Percentiles rank a stretch among this genome's conserved stretches.
Conservation (phyloP, 2,113 vertebrate genomes). For the Rhinopomastus cyanomelas region DNA sequence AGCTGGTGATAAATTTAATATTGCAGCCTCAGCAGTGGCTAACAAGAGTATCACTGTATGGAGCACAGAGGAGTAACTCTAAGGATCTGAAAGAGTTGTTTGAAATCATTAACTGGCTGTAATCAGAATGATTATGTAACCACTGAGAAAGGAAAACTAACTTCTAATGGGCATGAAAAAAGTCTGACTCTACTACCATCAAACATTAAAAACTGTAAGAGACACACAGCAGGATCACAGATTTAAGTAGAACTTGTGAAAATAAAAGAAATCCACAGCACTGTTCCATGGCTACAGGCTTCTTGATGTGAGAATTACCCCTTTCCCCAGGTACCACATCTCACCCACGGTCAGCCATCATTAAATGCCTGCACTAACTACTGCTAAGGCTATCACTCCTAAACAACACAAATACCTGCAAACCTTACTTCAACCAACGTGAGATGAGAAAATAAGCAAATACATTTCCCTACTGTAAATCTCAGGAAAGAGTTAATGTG, state of each 20-base stretch:
- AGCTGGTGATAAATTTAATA: not conserved
- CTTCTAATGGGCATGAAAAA: not conserved
- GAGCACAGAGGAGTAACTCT: not conserved
- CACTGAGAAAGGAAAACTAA: not conserved
- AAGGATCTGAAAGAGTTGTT: not conserved
- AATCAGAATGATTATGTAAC: not conserved
- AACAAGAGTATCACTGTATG: not conserved
- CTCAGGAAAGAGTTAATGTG: not conserved
- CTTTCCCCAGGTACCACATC: accelerated
- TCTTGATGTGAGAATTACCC: not conserved
- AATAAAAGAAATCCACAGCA: not conserved
- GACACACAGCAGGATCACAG: not conserved
- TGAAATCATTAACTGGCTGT: not conserved
- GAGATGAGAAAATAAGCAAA: not conserved
- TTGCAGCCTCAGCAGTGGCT: not conserved
- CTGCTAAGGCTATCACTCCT: not conserved
- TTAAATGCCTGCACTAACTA: not conserved
- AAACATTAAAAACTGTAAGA: not conserved
- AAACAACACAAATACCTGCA: not conserved
- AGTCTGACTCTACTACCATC: not conserved
- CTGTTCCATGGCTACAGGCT: not conserved
- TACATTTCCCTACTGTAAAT: not conserved
- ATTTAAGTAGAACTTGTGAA: not conserved
- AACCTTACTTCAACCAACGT: not conserved
- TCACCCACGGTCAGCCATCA: not conserved